These are phyloP conservation scores for Eurystomus glaucurus DNA, from an alignment of 2,797 vertebrate species.

Conservation along the genomic window DNA sequence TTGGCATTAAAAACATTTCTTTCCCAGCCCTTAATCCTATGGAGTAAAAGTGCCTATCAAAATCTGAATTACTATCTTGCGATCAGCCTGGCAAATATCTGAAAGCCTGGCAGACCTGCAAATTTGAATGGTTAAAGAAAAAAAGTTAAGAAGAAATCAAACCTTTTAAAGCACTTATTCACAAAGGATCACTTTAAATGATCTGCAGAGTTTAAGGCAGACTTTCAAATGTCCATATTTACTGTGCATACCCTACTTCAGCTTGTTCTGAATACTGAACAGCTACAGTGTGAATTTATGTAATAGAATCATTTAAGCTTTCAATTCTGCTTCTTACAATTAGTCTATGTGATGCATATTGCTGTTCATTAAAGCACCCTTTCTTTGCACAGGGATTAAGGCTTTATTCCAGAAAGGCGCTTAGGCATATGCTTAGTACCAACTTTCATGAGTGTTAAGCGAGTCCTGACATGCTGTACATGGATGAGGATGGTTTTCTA, in stretches of 20 bases:
- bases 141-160: neutral
- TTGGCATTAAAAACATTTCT: neutral
- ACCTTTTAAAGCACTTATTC: constrained; percentile 17
- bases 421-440: constrained; percentile 12
- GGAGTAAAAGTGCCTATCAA: neutral
- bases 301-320: constrained; percentile 19
- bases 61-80: neutral
- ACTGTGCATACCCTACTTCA: neutral
- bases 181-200: constrained; percentile 22
- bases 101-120: neutral
- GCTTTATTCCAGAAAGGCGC: neutral
- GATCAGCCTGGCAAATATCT: neutral
- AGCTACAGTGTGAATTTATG: constrained; percentile 15
- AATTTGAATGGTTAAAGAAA: neutral
- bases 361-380: constrained; percentile 32
- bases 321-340: neutral
- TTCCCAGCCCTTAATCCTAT: neutral
- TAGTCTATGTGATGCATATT: neutral
- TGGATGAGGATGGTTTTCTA: neutral
- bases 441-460: neutral
- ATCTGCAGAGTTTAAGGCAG: neutral
- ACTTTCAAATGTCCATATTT: neutral
- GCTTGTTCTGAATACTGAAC: constrained; percentile 40
- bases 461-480: neutral
- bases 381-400: constrained; percentile 14